A percentile compares a stretch with the other conserved stretches of the same genome.
Conservation (phyloP, 2,797 vertebrate genomes). For the Enteromius unitaeniatus region DNA sequence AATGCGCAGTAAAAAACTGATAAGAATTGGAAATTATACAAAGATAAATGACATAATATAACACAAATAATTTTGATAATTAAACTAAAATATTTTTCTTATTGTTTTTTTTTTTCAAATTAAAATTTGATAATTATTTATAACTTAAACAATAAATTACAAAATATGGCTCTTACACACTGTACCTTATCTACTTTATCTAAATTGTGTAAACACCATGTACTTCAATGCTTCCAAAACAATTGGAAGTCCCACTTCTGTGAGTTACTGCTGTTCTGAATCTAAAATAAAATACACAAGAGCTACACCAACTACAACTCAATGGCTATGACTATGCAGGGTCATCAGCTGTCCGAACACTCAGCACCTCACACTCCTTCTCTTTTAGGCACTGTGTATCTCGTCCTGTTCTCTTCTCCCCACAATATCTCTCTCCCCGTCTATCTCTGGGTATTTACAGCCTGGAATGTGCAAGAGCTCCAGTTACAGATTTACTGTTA, state of each 20-base stretch:
- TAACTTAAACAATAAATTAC: too few relatives aligned
- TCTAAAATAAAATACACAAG: constrained; percentile 45
- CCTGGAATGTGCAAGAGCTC: constrained; percentile 70
- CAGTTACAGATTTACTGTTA: constrained; percentile 71
- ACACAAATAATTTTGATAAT: too few relatives aligned
- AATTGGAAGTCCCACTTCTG: neutral
- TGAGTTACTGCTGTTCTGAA: constrained; percentile 4
- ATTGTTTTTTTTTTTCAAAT: too few relatives aligned
- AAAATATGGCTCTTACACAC: too few relatives aligned
- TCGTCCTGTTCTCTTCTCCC: constrained; percentile 48
- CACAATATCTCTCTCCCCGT: constrained; percentile 39
- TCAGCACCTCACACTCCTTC: constrained; percentile 49
- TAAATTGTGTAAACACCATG: neutral
- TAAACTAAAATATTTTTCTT: too few relatives aligned
- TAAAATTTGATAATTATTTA: too few relatives aligned
- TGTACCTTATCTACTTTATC: too few relatives aligned
- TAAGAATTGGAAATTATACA: too few relatives aligned
- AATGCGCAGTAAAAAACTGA: too few relatives aligned
- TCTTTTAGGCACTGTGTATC: constrained; percentile 38
- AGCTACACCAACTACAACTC: constrained; percentile 30
- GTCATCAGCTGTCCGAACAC: constrained; percentile 56
- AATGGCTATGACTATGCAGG: constrained; percentile 17
- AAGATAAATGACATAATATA: too few relatives aligned
- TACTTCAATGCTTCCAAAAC: neutral
- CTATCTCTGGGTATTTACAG: constrained; percentile 73